Conservation (phyloP, 2,888 invertebrate species). For the Thymelicus lineola region DNA sequence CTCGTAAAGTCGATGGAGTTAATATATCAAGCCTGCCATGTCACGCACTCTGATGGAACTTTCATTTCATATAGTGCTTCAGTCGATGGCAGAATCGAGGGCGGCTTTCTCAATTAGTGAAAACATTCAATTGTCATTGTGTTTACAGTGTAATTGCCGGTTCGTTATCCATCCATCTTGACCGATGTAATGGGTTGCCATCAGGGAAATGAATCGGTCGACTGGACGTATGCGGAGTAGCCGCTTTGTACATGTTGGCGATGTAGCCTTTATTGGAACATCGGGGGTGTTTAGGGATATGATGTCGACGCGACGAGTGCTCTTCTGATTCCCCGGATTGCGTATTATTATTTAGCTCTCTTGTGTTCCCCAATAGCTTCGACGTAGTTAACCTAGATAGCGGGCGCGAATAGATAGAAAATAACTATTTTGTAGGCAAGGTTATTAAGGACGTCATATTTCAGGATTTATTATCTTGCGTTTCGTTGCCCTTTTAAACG, state of each 20-base stretch:
- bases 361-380: not conserved
- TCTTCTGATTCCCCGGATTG: constrained; percentile 16
- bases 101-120: constrained; percentile 82
- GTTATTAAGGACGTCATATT: not conserved
- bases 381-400: not conserved
- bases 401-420: not conserved
- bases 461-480: constrained; percentile 1
- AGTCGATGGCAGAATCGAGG: constrained; percentile 67
- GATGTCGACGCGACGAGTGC: constrained; percentile 47
- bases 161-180: constrained; percentile 83
- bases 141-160: constrained; percentile 82
- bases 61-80: constrained; percentile 83
- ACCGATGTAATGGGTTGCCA: constrained; percentile 79
- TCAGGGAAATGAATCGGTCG: constrained; percentile 79
- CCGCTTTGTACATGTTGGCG: constrained; percentile 66
- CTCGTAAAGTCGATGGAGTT: constrained; percentile 79
- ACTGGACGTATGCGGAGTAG: constrained; percentile 64
- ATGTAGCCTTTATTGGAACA: constrained; percentile 68
- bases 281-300: constrained; percentile 63
- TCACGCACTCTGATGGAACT: constrained; percentile 63
- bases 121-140: constrained; percentile 81
- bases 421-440: not conserved
- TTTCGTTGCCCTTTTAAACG: not conserved
- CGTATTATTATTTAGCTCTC: constrained; percentile 3
- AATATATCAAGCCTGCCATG: constrained; percentile 72